phyloP scores from a whole-genome alignment of 2,113 vertebrate species.

The Xenotilapia longispinis region DNA sequence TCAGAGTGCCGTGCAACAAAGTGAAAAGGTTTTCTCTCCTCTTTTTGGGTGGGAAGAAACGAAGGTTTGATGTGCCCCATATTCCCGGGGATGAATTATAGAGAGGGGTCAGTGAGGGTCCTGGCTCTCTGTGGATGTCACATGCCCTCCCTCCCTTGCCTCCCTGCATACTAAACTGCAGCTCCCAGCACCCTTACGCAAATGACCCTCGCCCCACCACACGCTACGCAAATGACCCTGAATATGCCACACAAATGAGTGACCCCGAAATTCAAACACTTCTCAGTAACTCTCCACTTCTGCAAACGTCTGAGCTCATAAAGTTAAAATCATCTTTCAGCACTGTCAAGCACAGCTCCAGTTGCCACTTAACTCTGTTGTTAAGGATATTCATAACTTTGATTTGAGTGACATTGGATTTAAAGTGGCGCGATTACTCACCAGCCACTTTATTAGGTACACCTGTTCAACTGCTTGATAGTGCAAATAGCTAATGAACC shows the following conservation, averaged over 20 bases:
- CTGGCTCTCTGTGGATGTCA: constrained; percentile 68
- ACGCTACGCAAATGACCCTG: constrained; percentile 63
- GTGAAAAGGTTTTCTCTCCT: constrained; percentile 57
- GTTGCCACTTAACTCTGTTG: background rate
- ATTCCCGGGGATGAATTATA: constrained; percentile 77
- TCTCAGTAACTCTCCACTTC: background rate
- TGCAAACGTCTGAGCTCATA: background rate
- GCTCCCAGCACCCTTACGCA: constrained; percentile 48
- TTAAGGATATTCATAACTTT: background rate
- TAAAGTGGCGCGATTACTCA: background rate
- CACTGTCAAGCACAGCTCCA: background rate
- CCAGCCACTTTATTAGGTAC: background rate
- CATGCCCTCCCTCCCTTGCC: constrained; percentile 45
- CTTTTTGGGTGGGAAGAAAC: constrained; percentile 60
- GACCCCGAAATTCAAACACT: constrained; percentile 36
- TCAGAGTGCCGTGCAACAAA: constrained; percentile 66
- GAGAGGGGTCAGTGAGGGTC: constrained; percentile 74
- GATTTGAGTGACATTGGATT: background rate
- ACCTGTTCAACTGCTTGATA: background rate
- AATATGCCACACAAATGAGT: constrained; percentile 48
- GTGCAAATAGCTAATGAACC: background rate
- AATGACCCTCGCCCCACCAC: constrained; percentile 41
- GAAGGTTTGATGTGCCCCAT: constrained; percentile 48
- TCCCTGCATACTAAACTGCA: constrained; percentile 68
- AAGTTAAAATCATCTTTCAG: background rate